Base-by-base conservation (phyloP, 2,797 vertebrate species). In the Taeniopygia guttata region DNA sequence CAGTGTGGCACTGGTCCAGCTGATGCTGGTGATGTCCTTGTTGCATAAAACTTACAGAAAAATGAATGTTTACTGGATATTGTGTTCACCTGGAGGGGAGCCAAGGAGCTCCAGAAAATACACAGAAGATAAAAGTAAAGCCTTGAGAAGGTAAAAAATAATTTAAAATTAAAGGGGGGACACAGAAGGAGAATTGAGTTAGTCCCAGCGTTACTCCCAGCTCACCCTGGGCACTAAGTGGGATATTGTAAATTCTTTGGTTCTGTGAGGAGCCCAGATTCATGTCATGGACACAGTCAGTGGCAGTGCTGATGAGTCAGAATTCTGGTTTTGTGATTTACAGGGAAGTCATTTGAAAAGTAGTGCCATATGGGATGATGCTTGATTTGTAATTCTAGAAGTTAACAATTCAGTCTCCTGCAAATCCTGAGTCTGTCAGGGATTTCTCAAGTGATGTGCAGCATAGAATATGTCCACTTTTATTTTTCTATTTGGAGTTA, bases 331-430 rank as follows among this genome's bases (percentile, higher is more conserved):
- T 59, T 78, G 36, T 79, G 80, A 66, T 87, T 87, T 92, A 34
- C 43, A 30, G 46, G 64, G 36, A 93, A 82, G 68, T 60, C 43
- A 77, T 82, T 83, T 80, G 81, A 80, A 89, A 95, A 92, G 74
- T 48, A 40, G 60, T 4, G 3, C 93, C 89, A 91, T 84, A 83
- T 89, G 84, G 90, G 89, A 90, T 66, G 75, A 52, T 58, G 78
- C 30, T 92, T 58, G 93, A 62, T 90, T 90, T 93, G 90, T 94
- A 93, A 93, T 92, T 96, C 84, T 89, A 34, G 58, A 94, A 95
- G 70, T 90, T 90, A 93, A 74, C 56, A 60, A 93, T 94, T 87
- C 56, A 1, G 52, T 67, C 86, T 95, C 54, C 67, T 92, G 59
- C 69, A 94, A 94, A 78, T 88, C 86, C 80, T 48, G 77, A 86